Percentiles rank a stretch among this genome's conserved stretches.
Conservation (phyloP, 2,797 vertebrate species). For the Sebastes baramenuke region DNA sequence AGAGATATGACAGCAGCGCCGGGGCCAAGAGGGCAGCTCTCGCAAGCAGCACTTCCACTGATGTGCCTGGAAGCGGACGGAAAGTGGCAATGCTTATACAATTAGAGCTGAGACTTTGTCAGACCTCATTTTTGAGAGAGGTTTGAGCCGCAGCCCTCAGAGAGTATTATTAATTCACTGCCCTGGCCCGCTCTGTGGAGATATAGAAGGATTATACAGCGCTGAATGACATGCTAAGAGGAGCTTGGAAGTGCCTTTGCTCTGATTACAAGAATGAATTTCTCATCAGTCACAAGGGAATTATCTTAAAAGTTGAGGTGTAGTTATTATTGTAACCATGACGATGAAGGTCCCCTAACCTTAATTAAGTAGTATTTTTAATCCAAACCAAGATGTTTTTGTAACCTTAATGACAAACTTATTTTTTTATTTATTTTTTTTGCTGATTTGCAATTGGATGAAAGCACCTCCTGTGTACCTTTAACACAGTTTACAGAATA, state of each 20-base stretch:
- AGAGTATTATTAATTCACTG: constrained; percentile 74
- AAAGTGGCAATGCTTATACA: constrained; percentile 73
- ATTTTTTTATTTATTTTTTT: background rate
- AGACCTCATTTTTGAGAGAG: constrained; percentile 80
- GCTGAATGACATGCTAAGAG: constrained; percentile 52
- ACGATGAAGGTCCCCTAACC: background rate
- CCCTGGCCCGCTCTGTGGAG: constrained; percentile 43
- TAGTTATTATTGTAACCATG: background rate
- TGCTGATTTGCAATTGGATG: background rate
- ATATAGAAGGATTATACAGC: constrained; percentile 68
- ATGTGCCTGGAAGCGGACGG: constrained; percentile 62
- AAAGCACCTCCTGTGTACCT: background rate
- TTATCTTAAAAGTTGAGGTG: constrained; percentile 33
- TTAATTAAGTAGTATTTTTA: background rate
- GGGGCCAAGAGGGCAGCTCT: constrained; percentile 73
- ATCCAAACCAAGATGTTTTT: background rate
- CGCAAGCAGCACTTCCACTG: constrained; percentile 66
- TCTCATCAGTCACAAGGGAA: constrained; percentile 35
- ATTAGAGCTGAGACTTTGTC: constrained; percentile 77
- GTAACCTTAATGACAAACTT: background rate
- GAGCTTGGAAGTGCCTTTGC: constrained; percentile 29
- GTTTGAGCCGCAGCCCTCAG: constrained; percentile 64
- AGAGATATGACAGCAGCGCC: constrained; percentile 56
- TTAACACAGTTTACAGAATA: background rate
- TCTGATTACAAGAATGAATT: constrained; percentile 54